phyloP scores from a whole-genome alignment of 2,888 invertebrate species.

The Mylabris sibirica region DNA sequence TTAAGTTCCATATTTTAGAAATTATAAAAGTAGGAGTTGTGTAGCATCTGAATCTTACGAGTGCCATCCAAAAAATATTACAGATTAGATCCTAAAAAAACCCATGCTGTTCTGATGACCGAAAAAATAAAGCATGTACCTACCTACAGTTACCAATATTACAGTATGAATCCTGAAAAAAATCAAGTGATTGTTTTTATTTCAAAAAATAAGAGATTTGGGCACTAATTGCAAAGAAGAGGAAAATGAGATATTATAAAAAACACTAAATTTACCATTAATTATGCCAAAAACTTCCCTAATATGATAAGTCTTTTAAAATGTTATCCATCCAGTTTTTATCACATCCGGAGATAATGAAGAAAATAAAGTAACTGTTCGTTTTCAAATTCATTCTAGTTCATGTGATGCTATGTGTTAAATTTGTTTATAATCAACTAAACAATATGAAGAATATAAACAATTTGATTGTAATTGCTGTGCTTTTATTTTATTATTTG shows the following conservation, averaged over 20 bases:
- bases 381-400: not conserved
- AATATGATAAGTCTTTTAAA: not conserved
- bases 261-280: not conserved
- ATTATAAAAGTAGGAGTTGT: not conserved
- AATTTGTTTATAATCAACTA: not conserved
- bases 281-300: not conserved
- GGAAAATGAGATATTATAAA: not conserved
- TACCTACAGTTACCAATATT: no score
- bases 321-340: not conserved
- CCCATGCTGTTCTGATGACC: no score
- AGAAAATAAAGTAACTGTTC: not conserved
- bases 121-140: no score
- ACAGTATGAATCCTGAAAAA: no score
- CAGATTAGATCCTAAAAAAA: no score
- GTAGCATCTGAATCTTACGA: not conserved
- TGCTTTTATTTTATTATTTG: not conserved
- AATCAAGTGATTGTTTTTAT: no score
- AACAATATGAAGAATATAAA: slow-evolving; percentile 14
- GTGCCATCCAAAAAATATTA: no score
- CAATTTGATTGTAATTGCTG: slow-evolving; percentile 13
- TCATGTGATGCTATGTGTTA: not conserved
- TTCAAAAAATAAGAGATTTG: no score
- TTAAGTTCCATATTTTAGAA: no score
- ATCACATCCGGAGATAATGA: slow-evolving; percentile 12
- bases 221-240: not conserved